These are phyloP conservation scores for Sturnus vulgaris DNA, from an alignment of 2,113 vertebrate species.

Conservation along the genomic window DNA sequence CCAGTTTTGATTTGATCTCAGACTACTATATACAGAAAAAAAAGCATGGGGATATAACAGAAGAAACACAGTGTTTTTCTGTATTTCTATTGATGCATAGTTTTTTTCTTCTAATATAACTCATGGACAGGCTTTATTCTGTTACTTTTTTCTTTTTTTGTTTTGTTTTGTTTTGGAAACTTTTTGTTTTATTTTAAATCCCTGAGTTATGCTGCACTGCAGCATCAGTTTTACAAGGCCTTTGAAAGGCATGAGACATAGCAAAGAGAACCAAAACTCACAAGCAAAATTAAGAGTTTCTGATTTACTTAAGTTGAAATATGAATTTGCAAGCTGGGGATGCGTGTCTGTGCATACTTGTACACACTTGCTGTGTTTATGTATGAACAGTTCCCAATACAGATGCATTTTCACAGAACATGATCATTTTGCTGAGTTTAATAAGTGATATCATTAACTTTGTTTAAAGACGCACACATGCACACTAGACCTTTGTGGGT, in stretches of 20 bases:
- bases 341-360: background rate
- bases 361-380: conserved; percentile 38
- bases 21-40: conserved; percentile 9
- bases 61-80: conserved; percentile 34
- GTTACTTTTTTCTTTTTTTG: background rate
- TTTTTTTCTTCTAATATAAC: background rate
- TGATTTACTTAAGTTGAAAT: conserved; percentile 28
- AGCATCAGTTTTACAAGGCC: conserved; percentile 33
- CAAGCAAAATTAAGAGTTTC: conserved; percentile 21
- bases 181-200: background rate
- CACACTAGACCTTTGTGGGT: conserved; percentile 31
- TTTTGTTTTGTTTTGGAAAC: background rate
- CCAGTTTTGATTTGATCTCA: conserved; percentile 40
- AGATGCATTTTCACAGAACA: conserved; percentile 49
- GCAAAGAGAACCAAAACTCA: conserved; percentile 12
- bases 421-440: conserved; percentile 35
- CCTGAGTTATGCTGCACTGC: background rate
- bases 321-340: background rate
- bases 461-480: conserved; percentile 8
- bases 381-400: conserved; percentile 54
- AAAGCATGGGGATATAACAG: background rate
- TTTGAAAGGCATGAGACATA: background rate
- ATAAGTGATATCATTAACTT: conserved; percentile 46
- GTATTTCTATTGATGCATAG: background rate
- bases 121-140: background rate